Evolutionary conservation across 2,888 invertebrate genomes (phyloP), one percentile per base, ranked within the genome.

Genomic region (Synanthedon vespiformis): DNA sequence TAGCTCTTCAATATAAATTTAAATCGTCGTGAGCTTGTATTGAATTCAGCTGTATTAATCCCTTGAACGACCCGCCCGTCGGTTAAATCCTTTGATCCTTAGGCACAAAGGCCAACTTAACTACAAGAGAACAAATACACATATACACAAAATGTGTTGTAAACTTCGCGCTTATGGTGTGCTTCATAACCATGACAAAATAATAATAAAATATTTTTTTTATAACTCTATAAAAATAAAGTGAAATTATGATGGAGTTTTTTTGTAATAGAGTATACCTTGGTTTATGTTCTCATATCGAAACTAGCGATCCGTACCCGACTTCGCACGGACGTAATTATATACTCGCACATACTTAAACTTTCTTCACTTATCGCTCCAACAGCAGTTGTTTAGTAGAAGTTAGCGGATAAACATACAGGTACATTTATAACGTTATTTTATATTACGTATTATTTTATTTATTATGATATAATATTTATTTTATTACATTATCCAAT

Each of bases 1-100:
- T 34, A 8, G n/a, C 44, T 44, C 13, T 44, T 44, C 44, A 13
- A 44, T 12, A 8, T 13, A 6, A 44, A 44, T n/a, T 13, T 44
- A 44, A 44, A 13, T 44, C 44, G 14, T 44, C 14, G 12, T 44
- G 6, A 16, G 16, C 18, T 16, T 16, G 55, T 56, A 62, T 58
- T 64, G 60, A 64, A 60, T 58, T 55, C 51, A 52, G 52, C 51
- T 53, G 58, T 58, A 61, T 62, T 64, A 64, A 64, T 63, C 63
- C 57, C 16, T 14, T 16, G 48, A 48, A 48, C 48, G 48, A 22
- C 22, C 22, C 44, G 44, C 13, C 14, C 16, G 48, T 14, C 48
- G 48, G 48, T 22, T 34, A 48, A 22, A 48, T 48, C 48, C 48
- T 48, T 48, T 48, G 48, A 48, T 48, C 48, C 48, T 22, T 48